phyloP scores from a whole-genome alignment of 2,797 vertebrate genomes.

The Coluber constrictor region DNA sequence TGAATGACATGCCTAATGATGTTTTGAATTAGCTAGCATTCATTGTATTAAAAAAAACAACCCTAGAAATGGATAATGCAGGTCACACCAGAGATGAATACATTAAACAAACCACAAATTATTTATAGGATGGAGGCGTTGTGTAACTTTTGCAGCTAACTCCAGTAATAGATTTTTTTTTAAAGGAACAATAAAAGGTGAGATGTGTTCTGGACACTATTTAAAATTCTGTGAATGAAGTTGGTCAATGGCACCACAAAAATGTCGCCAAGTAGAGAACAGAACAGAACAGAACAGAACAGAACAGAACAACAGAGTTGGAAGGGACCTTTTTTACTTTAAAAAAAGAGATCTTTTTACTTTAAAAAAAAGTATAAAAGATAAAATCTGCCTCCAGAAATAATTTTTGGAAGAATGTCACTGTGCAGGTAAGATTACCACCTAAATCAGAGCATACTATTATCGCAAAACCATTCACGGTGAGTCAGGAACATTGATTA shows the following conservation, averaged over 20 bases:
- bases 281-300: too few relatives aligned
- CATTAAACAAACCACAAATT: constrained; percentile 39
- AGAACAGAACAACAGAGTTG: too few relatives aligned
- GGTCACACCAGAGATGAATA: constrained; percentile 55
- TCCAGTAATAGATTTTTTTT: neutral
- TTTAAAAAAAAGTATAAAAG: neutral
- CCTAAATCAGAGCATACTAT: neutral
- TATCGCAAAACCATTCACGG: neutral
- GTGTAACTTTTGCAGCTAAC: too few relatives aligned
- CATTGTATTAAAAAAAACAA: constrained; percentile 31
- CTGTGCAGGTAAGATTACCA: neutral
- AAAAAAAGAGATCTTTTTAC: neutral
- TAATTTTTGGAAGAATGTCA: neutral
- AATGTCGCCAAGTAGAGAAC: neutral
- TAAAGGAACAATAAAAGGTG: neutral
- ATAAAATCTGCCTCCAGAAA: neutral
- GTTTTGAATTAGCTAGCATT: constrained; percentile 53
- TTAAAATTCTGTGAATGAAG: neutral
- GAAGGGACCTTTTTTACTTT: too few relatives aligned
- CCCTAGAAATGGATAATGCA: constrained; percentile 12
- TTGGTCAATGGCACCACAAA: too few relatives aligned
- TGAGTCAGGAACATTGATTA: neutral
- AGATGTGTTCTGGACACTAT: neutral
- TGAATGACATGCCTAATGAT: constrained; percentile 55
- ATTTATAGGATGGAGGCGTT: constrained; percentile 35